These are phyloP conservation scores for Python bivittatus DNA, from an alignment of 2,113 vertebrate species.

Conservation along the genomic window DNA sequence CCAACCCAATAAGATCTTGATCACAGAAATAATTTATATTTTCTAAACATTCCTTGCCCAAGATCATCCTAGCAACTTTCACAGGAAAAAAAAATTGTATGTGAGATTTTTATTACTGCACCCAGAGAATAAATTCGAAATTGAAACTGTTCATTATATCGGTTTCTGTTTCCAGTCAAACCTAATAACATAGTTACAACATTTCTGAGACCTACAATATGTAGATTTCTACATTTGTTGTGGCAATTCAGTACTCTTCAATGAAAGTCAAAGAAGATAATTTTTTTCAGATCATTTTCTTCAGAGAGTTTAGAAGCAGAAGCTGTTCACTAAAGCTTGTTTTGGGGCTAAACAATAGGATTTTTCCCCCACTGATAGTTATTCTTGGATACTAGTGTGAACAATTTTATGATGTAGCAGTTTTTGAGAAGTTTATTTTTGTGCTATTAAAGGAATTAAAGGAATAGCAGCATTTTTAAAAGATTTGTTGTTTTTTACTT, in stretches of 20 bases:
- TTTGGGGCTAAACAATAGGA: no score
- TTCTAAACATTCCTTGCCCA: neutral
- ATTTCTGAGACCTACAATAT: neutral
- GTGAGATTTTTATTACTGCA: neutral
- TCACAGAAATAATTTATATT: neutral
- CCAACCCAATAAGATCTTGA: neutral
- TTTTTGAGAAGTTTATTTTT: neutral
- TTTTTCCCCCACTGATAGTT: no score
- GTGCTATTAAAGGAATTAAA: neutral
- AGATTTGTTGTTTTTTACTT: neutral
- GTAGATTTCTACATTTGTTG: neutral
- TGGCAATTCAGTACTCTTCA: neutral
- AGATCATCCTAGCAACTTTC: neutral
- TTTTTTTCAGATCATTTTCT: neutral
- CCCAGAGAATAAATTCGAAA: neutral
- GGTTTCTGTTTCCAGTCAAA: neutral
- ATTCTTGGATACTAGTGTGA: no score
- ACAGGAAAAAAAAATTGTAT: neutral
- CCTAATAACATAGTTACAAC: neutral
- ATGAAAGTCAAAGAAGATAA: neutral
- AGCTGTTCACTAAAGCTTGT: no score
- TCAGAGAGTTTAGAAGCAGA: neutral
- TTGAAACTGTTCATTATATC: neutral
- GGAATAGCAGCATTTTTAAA: neutral
- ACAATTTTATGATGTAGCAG: neutral